A percentile compares a stretch with the other conserved stretches of the same genome.
Evolutionary conservation across 1,140 invertebrate genomes (phyloP).

Genomic region (Sitobion miscanthi): DNA sequence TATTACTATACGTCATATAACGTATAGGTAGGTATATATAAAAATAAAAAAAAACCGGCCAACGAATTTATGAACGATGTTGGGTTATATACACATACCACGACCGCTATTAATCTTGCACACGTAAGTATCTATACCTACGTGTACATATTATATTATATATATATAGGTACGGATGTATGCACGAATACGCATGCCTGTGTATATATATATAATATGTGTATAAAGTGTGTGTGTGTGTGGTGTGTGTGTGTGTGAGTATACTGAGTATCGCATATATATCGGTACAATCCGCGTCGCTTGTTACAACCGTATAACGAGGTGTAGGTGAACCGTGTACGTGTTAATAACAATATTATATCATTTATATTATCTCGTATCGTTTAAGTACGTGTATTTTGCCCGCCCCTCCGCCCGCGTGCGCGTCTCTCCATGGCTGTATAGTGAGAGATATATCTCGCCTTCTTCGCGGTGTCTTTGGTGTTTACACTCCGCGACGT

Average conservation of each 20-base stretch:
- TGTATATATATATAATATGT: neutral
- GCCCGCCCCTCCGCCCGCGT: neutral
- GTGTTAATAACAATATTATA: constrained; percentile 32
- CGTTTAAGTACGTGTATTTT: constrained; percentile 27
- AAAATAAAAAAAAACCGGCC: constrained; percentile 9
- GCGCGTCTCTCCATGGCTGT: neutral
- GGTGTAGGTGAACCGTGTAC: constrained; percentile 24
- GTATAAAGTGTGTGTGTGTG: no score
- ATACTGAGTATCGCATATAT: neutral
- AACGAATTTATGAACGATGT: constrained; percentile 35
- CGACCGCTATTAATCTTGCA: constrained; percentile 20
- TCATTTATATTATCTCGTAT: constrained; percentile 29
- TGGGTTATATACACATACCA: neutral
- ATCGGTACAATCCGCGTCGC: neutral
- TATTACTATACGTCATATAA: constrained; percentile 13
- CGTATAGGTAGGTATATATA: neutral
- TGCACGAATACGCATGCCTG: neutral
- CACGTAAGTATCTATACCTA: neutral
- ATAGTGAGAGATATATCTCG: neutral
- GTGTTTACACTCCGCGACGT: constrained; percentile 2
- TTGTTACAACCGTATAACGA: constrained; percentile 15
- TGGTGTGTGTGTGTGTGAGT: neutral
- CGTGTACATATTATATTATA: neutral
- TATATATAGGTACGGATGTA: neutral
- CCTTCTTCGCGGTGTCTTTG: neutral